phyloP scores from a whole-genome alignment of 2,888 invertebrate species.

The Chrysolina americana region DNA sequence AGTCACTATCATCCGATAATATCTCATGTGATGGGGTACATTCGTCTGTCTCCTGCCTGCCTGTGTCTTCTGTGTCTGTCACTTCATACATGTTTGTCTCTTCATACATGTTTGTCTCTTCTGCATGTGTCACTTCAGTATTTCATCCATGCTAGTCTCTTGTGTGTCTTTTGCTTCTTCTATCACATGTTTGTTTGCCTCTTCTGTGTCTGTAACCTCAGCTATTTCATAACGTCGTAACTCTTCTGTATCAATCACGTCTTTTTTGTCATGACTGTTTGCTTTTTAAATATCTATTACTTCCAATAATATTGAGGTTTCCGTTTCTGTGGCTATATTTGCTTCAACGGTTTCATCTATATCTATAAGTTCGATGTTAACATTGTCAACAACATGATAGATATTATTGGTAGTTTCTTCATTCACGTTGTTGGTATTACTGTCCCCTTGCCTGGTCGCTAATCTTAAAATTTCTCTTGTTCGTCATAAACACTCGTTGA shows the following conservation, averaged over 20 bases:
- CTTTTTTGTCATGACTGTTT: not conserved
- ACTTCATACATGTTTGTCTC: too few species aligned
- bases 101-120: not conserved
- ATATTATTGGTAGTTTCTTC: not conserved
- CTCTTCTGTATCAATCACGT: slow-evolving; percentile 1
- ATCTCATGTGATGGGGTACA: slow-evolving; percentile 20
- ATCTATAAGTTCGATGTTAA: not conserved
- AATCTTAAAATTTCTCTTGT: not conserved
- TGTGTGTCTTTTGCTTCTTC: not conserved
- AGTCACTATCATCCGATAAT: slow-evolving; percentile 27
- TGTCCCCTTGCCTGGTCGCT: not conserved
- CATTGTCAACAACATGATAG: not conserved
- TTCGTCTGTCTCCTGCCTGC: not conserved
- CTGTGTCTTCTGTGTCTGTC: not conserved
- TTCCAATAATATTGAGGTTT: not conserved
- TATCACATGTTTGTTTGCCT: not conserved
- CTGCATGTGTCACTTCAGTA: not conserved
- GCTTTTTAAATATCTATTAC: not conserved
- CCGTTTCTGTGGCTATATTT: not conserved
- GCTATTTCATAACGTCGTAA: not conserved
- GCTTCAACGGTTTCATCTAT: not conserved
- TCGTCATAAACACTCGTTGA: too few species aligned
- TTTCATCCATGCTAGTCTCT: not conserved
- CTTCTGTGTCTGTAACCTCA: not conserved
- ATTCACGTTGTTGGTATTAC: not conserved